Base-by-base conservation (phyloP, 2,797 vertebrate genomes). In the Malacoctenus gilli region DNA sequence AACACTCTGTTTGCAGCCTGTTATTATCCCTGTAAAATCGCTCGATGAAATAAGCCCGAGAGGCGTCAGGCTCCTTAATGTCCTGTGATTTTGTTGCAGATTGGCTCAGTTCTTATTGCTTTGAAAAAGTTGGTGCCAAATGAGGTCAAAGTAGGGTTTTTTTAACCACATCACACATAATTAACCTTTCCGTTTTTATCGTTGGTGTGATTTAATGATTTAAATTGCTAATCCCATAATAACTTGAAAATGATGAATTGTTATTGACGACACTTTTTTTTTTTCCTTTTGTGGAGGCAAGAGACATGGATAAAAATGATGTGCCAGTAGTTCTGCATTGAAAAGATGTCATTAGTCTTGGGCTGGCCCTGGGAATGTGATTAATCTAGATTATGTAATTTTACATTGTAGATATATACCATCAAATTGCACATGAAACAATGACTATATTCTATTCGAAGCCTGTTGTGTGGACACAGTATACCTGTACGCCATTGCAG, bases 301-400 rank as follows among this genome's bases (percentile, higher is more conserved):
- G 15, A 82, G 78, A 72, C 68, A 71, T 84, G 75, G 72, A 36
- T 44, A 66, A 71, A 37, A 70, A 77, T 19, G 20, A 18, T 79
- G 78, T 89, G 78, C 77, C 72, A 77, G 77, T 86, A 79, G 79
- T 87, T 85, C 84, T 86, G 52, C 56, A 37, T 89, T 85, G 79
- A 72, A 74, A 79, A 85, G 86, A 75, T 89, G 90, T 79, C 82
- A 83, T 77, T 86, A 80, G 77, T 92, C 94, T 95, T 94, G 86
- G 95, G 96, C 96, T 94, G 95, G 95, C 83, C 94, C 95, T 89
- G 72, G 92, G 92, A 90, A 72, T 76, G 82, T 55, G 86, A 91
- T 89, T 57, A 82, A 71, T 75, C 72, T 87, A 70, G 87, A 75
- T 77, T 90, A 86, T 92, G 86, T 92, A 70, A 90, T 83, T 90